phyloP scores from a whole-genome alignment of 1,140 invertebrate genomes.

The Coenobita brevimanus region DNA sequence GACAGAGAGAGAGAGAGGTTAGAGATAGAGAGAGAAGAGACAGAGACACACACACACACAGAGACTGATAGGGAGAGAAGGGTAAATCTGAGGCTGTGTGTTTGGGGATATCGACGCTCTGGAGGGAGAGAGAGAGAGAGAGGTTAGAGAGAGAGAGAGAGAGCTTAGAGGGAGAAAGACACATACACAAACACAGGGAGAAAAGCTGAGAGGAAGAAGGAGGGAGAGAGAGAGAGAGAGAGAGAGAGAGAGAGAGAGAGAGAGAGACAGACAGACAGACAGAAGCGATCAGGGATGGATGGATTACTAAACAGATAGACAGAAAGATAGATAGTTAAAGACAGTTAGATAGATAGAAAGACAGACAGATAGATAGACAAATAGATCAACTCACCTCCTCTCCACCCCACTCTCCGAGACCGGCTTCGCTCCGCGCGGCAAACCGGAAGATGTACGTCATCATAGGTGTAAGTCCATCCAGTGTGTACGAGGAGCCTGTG shows the following conservation, averaged over 20 bases:
- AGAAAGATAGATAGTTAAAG: too few relatives aligned
- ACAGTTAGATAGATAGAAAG: too few relatives aligned
- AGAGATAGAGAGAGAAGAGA: not conserved
- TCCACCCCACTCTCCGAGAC: constrained; percentile 82
- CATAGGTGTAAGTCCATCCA: constrained; percentile 86
- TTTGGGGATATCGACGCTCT: too few relatives aligned
- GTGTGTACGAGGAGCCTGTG: constrained; percentile 78
- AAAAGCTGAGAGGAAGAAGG: not conserved
- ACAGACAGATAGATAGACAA: too few relatives aligned
- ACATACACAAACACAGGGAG: not conserved
- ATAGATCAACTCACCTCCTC: constrained; percentile 71
- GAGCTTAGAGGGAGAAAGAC: not conserved
- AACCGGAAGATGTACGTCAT: constrained; percentile 89
- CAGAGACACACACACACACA: not conserved
- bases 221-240: not conserved
- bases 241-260: not conserved
- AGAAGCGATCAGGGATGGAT: not conserved
- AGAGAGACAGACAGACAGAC: not conserved
- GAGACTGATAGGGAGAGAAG: not conserved
- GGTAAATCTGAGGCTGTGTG: not conserved
- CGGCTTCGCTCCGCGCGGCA: constrained; percentile 88
- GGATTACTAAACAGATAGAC: not conserved
- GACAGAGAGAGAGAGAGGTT: not conserved
- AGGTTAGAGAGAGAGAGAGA: not conserved
- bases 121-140: too few relatives aligned